Conservation (phyloP, 2,113 vertebrate genomes). For the Lucifuga dentata region DNA sequence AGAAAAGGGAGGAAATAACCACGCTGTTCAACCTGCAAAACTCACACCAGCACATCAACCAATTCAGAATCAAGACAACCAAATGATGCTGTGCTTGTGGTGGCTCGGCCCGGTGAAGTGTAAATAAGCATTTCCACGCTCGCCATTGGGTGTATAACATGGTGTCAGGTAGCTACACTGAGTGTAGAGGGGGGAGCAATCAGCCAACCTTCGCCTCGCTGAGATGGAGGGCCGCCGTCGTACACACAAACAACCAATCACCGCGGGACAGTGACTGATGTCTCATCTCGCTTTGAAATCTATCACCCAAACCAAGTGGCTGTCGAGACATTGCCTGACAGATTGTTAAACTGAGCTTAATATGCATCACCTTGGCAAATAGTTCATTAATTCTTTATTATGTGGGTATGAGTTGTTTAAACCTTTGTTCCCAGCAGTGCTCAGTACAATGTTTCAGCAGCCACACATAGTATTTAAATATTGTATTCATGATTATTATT, state of each 20-base stretch:
- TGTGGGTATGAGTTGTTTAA: slow-evolving; percentile 80
- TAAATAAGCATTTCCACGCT: slow-evolving; percentile 83
- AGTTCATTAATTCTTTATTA: slow-evolving; percentile 92
- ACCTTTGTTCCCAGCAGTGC: slow-evolving; percentile 71
- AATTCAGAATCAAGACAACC: slow-evolving; percentile 58
- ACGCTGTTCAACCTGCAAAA: slow-evolving; percentile 48
- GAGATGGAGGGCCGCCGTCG: slow-evolving; percentile 91
- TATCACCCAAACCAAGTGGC: slow-evolving; percentile 88
- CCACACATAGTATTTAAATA: not conserved
- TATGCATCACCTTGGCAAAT: slow-evolving; percentile 88
- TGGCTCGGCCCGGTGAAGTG: slow-evolving; percentile 77
- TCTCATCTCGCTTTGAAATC: slow-evolving; percentile 87
- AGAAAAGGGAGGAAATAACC: slow-evolving; percentile 58
- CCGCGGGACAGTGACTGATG: slow-evolving; percentile 89
- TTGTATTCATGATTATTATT: no score
- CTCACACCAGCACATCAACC: slow-evolving; percentile 48
- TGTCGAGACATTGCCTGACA: slow-evolving; percentile 83
- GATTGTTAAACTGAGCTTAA: slow-evolving; percentile 89
- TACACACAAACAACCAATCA: slow-evolving; percentile 95
- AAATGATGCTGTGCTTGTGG: slow-evolving; percentile 78
- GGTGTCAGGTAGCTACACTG: slow-evolving; percentile 85
- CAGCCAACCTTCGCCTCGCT: slow-evolving; percentile 88
- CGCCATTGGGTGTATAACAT: slow-evolving; percentile 84
- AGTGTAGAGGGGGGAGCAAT: slow-evolving; percentile 88
- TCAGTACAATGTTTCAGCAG: slow-evolving; percentile 34